Percentiles rank a stretch among this genome's conserved stretches.
Conservation (phyloP, 1,140 invertebrate genomes). For the Palaemon carinicauda region DNA sequence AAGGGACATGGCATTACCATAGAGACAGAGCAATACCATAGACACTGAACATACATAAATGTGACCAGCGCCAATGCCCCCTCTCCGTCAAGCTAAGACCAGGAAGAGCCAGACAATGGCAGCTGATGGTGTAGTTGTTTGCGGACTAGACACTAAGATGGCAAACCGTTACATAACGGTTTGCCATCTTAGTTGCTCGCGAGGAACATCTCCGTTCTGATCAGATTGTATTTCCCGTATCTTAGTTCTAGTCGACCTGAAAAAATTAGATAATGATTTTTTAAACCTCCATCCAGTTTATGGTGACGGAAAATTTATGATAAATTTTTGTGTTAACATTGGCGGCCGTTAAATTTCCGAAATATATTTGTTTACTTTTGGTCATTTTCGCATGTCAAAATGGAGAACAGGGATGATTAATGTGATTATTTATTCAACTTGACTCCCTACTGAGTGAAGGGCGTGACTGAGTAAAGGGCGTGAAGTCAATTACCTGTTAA, state of each 20-base stretch:
- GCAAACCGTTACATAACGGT: constrained; percentile 50
- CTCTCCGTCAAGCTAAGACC: no score
- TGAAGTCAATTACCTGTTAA: no score
- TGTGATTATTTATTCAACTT: constrained; percentile 99
- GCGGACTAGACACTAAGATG: no score
- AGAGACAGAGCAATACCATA: no score
- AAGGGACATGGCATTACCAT: no score
- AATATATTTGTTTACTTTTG: constrained; percentile 38
- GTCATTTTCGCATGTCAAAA: constrained; percentile 63
- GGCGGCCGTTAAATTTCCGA: constrained; percentile 18
- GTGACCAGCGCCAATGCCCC: no score
- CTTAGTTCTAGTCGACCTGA: background rate
- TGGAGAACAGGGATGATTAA: constrained; percentile 98
- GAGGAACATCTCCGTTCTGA: constrained; percentile 16
- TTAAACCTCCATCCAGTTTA: background rate
- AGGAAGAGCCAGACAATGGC: no score
- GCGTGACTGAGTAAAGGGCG: no score
- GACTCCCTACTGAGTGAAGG: no score
- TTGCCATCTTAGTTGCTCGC: constrained; percentile 49
- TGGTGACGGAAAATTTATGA: no score
- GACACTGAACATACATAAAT: no score
- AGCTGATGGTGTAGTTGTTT: no score
- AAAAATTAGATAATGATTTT: constrained; percentile 17
- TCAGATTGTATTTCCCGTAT: constrained; percentile 16
- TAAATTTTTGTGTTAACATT: constrained; percentile 15